Evolutionary conservation across 2,797 vertebrate species (phyloP).

Genomic region (Podarcis siculus): DNA sequence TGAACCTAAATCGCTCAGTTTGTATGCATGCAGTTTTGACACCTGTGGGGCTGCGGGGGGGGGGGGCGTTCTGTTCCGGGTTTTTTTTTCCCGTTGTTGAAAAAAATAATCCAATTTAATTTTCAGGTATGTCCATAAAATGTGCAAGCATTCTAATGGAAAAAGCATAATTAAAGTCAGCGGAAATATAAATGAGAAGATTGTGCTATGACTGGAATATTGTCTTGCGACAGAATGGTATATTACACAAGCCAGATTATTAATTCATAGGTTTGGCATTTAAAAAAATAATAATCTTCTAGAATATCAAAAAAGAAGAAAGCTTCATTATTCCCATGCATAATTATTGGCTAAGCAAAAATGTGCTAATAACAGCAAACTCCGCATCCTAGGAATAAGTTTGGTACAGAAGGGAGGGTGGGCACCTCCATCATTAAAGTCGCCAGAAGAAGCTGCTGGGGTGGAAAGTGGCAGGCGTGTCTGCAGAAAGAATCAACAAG

Average conservation of each 20-base stretch:
- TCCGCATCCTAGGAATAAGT: not conserved
- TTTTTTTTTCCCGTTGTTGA: not conserved
- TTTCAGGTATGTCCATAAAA: slow-evolving; percentile 72
- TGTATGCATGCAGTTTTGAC: not conserved
- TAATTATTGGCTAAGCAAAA: slow-evolving; percentile 52
- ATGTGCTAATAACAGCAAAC: slow-evolving; percentile 13
- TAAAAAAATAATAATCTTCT: slow-evolving; percentile 11
- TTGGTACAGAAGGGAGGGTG: not conserved
- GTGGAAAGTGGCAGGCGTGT: too few relatives aligned
- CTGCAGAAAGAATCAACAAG: too few relatives aligned
- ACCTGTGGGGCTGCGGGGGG: not conserved
- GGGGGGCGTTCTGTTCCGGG: too few relatives aligned
- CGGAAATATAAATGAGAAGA: slow-evolving; percentile 60
- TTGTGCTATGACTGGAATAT: slow-evolving; percentile 54
- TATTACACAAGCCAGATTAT: slow-evolving; percentile 65
- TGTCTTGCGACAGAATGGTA: slow-evolving; percentile 57
- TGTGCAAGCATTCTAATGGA: slow-evolving; percentile 69
- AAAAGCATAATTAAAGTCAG: slow-evolving; percentile 66
- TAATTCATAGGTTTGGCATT: slow-evolving; percentile 49
- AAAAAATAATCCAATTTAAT: slow-evolving; percentile 63
- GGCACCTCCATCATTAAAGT: too few relatives aligned
- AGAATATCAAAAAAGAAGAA: slow-evolving; percentile 50
- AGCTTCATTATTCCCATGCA: slow-evolving; percentile 43
- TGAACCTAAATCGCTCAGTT: slow-evolving; percentile 59
- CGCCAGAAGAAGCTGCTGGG: too few relatives aligned